Conservation (phyloP, 2,113 vertebrate genomes). For the Nothoprocta pentlandii region DNA sequence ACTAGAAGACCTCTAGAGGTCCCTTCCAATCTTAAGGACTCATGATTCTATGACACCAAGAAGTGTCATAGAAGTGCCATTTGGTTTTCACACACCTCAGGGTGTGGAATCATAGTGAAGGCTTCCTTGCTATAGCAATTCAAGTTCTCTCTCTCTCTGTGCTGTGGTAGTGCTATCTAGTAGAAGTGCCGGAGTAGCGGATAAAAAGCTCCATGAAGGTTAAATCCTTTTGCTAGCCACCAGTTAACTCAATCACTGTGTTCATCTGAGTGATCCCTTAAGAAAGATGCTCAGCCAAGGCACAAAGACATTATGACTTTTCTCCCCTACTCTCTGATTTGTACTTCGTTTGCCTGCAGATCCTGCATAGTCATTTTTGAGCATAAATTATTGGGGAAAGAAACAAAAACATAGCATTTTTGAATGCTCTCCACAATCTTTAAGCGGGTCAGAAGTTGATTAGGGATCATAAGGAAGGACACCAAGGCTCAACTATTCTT, state of each 20-base stretch:
- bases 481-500: not conserved
- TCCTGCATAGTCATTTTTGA: not conserved
- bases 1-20: too few species aligned
- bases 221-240: not conserved
- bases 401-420: not conserved
- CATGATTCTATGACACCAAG: not conserved
- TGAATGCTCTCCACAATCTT: not conserved
- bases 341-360: not conserved
- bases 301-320: not conserved
- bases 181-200: not conserved
- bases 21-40: too few species aligned
- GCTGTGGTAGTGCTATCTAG: not conserved
- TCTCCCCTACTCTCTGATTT: not conserved
- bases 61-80: not conserved
- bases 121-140: not conserved
- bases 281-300: not conserved
- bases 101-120: not conserved
- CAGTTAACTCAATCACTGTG: rapidly evolving
- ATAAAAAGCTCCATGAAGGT: not conserved
- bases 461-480: not conserved
- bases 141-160: not conserved
- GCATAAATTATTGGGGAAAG: not conserved
- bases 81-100: not conserved
- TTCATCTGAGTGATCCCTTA: not conserved
- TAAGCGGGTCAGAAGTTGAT: not conserved